Conservation (phyloP, 2,797 vertebrate species). For the Darevskia nairensis region DNA sequence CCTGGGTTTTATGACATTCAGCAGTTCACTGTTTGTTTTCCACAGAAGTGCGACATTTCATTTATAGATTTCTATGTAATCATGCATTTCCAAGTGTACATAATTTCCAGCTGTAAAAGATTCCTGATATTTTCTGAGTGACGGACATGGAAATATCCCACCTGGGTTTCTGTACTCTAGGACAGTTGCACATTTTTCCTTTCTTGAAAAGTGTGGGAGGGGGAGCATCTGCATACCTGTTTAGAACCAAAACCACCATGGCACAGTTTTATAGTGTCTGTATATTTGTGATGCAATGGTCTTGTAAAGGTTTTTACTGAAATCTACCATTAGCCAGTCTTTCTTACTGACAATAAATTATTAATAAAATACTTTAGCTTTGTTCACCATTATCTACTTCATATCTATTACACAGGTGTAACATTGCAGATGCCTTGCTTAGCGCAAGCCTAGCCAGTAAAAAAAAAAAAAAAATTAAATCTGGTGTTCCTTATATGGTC, state of each 20-base stretch:
- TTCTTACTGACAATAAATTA: constrained; percentile 99
- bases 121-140: constrained; percentile 81
- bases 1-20: constrained; percentile 71
- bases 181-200: constrained; percentile 76
- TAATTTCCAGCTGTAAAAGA: constrained; percentile 70
- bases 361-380: constrained; percentile 91
- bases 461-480: not conserved
- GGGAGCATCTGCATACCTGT: constrained; percentile 91
- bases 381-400: constrained; percentile 71
- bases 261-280: constrained; percentile 88
- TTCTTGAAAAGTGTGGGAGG: constrained; percentile 84
- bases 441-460: no score
- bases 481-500: not conserved
- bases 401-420: constrained; percentile 21
- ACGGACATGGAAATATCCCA: constrained; percentile 82
- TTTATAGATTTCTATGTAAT: constrained; percentile 66
- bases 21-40: constrained; percentile 81
- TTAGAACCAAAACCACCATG: constrained; percentile 83
- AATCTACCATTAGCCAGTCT: constrained; percentile 98
- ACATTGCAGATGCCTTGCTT: not conserved
- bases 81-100: constrained; percentile 80
- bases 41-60: constrained; percentile 77
- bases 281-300: constrained; percentile 92
- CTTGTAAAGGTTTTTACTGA: constrained; percentile 99
- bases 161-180: constrained; percentile 88